phyloP scores from a whole-genome alignment of 2,888 invertebrate species.

The Meta bourneti region DNA sequence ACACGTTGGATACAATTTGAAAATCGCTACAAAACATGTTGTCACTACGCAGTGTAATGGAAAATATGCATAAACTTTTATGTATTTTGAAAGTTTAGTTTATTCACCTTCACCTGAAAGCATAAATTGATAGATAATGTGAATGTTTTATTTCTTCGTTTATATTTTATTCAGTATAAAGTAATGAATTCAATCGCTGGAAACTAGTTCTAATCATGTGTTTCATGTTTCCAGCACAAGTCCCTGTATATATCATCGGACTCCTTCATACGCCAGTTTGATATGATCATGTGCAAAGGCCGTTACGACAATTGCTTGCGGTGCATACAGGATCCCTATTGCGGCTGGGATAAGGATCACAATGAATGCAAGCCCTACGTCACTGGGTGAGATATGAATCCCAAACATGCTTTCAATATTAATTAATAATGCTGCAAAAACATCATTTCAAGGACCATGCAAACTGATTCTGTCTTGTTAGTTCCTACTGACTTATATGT shows the following conservation, averaged over 20 bases:
- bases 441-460: too few relatives aligned
- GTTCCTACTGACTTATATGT: too few relatives aligned
- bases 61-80: too few relatives aligned
- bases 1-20: too few relatives aligned
- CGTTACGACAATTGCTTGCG: constrained; percentile 95
- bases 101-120: too few relatives aligned
- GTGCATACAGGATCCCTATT: constrained; percentile 97
- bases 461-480: too few relatives aligned
- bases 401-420: neutral
- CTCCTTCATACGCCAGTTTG: constrained; percentile 92
- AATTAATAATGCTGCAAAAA: too few relatives aligned
- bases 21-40: too few relatives aligned
- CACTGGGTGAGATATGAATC: constrained; percentile 76
- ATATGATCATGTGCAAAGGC: constrained; percentile 92
- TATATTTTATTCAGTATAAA: neutral
- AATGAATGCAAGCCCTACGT: constrained; percentile 93
- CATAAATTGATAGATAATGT: neutral
- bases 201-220: neutral
- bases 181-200: neutral
- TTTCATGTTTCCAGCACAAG: constrained; percentile 84
- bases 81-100: too few relatives aligned
- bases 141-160: neutral
- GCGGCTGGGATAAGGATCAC: constrained; percentile 96
- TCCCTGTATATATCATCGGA: constrained; percentile 96
- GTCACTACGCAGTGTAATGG: too few relatives aligned